Conservation (phyloP, 2,888 invertebrate species). For the Ophion costatus region DNA sequence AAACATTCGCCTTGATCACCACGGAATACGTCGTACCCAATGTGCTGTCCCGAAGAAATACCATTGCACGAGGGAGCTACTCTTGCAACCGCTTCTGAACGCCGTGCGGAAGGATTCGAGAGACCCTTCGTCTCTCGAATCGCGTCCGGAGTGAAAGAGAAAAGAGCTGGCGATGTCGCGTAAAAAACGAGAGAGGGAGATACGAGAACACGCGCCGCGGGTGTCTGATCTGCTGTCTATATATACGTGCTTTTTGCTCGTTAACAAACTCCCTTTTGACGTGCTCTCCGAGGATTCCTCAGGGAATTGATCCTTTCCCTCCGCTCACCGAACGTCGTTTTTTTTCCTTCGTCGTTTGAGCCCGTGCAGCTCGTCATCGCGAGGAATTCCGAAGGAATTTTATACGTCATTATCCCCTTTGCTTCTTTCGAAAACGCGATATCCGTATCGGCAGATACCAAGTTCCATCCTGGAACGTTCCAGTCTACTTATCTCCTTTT, state of each 20-base stretch:
- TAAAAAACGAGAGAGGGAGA: constrained; percentile 54
- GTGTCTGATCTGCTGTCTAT: constrained; percentile 37
- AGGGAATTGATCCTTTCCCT: constrained; percentile 33
- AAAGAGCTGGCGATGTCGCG: constrained; percentile 18
- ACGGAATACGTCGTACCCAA: not conserved
- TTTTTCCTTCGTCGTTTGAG: constrained; percentile 7
- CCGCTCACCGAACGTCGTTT: constrained; percentile 30
- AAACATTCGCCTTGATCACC: not conserved
- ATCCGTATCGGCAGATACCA: not conserved
- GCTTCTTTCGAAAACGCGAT: not conserved
- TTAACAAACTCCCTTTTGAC: constrained; percentile 56
- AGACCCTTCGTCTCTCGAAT: too few species aligned
- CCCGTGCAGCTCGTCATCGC: constrained; percentile 27
- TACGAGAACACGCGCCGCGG: constrained; percentile 51
- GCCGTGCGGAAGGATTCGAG: constrained; percentile 12
- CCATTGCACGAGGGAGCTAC: constrained; percentile 1
- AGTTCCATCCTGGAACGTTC: too few species aligned
- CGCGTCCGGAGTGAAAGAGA: constrained; percentile 33
- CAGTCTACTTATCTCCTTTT: too few species aligned
- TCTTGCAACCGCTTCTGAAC: constrained; percentile 26
- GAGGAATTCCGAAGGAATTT: constrained; percentile 28
- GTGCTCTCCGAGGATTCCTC: constrained; percentile 48
- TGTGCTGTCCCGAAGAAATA: not conserved
- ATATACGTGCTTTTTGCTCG: constrained; percentile 63
- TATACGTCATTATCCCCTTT: not conserved